phyloP scores from a whole-genome alignment of 2,797 vertebrate species.

The Steatocranus sp. region DNA sequence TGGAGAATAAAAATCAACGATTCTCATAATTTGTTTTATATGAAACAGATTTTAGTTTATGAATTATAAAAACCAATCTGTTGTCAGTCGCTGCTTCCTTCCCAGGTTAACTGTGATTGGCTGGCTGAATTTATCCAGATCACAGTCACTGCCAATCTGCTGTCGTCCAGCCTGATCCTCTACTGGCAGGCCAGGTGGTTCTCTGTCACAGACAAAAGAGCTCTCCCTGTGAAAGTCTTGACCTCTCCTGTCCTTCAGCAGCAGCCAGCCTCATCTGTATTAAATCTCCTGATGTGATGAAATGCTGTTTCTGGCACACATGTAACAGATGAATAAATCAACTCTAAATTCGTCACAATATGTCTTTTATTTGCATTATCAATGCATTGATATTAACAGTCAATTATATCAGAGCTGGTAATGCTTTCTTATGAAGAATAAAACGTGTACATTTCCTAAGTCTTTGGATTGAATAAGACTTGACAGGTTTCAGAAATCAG shows the following conservation, averaged over 20 bases:
- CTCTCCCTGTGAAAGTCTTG: not conserved
- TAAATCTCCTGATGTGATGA: not conserved
- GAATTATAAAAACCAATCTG: not conserved
- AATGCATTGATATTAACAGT: not conserved
- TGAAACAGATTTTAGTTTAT: not conserved
- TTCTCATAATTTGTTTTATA: not conserved
- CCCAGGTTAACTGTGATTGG: constrained; percentile 5
- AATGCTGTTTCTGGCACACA: not conserved
- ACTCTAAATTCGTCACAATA: not conserved
- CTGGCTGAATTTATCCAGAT: constrained; percentile 18
- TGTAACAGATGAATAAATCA: not conserved
- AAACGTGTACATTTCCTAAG: not conserved
- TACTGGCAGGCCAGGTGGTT: constrained; percentile 37
- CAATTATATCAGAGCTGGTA: not conserved
- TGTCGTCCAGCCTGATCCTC: constrained; percentile 37
- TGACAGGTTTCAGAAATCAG: not conserved
- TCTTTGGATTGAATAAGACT: not conserved
- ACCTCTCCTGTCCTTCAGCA: not conserved
- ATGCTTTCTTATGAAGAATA: not conserved
- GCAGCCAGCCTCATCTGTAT: not conserved
- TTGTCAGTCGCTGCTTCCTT: not conserved
- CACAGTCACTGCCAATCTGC: constrained; percentile 22
- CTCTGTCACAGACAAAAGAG: not conserved
- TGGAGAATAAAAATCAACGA: not conserved
- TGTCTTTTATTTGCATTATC: not conserved